Evolutionary conservation across 2,888 invertebrate genomes (phyloP).

Genomic region (Linnaemya vulpina): DNA sequence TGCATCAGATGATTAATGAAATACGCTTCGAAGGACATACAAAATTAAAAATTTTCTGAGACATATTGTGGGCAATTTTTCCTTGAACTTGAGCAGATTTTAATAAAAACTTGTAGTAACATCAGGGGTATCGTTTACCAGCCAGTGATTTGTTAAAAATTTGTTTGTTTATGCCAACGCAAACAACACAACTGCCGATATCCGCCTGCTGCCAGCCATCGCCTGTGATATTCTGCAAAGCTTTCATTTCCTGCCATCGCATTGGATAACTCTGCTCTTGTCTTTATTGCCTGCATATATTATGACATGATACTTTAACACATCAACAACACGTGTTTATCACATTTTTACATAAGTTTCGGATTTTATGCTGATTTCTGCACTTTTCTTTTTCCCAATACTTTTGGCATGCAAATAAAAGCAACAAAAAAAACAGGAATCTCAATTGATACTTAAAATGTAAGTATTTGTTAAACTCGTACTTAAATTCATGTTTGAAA

Average conservation of each 20-base stretch:
- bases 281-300: constrained; percentile 40
- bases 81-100: too few relatives aligned
- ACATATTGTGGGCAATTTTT: too few relatives aligned
- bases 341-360: constrained; percentile 55
- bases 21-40: too few relatives aligned
- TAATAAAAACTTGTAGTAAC: too few relatives aligned
- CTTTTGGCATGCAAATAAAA: constrained; percentile 13
- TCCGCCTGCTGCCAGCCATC: too few relatives aligned
- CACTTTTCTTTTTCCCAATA: constrained; percentile 25
- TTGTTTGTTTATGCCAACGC: too few relatives aligned
- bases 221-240: constrained; percentile 30
- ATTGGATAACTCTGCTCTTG: constrained; percentile 12
- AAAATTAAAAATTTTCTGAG: too few relatives aligned
- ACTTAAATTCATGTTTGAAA: constrained; percentile 29
- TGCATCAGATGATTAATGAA: too few relatives aligned
- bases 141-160: too few relatives aligned
- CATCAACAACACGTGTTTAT: constrained; percentile 53
- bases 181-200: too few relatives aligned
- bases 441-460: constrained; percentile 62
- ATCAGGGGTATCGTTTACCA: too few relatives aligned
- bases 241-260: not conserved
- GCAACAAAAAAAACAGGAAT: not conserved
- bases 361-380: constrained; percentile 45
- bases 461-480: constrained; percentile 62
- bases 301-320: constrained; percentile 61